phyloP scores from a whole-genome alignment of 1,140 invertebrate species.

The Drosophila pandora region DNA sequence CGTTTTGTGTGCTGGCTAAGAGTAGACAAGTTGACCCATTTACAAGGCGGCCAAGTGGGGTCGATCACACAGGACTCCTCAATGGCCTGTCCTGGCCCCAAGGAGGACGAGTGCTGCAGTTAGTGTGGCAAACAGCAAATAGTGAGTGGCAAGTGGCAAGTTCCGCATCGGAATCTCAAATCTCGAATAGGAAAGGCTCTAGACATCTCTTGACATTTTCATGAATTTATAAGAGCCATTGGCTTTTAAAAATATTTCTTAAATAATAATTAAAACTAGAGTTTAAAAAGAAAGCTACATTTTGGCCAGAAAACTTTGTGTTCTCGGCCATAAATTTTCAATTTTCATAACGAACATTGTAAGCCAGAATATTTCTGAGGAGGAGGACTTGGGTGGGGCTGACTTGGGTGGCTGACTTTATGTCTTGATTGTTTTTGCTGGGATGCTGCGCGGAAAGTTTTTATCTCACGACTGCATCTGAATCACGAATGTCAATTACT shows the following conservation, averaged over 20 bases:
- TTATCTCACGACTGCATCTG: conserved; percentile 71
- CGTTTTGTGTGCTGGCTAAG: conserved; percentile 53
- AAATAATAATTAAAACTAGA: no score
- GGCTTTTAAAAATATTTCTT: no score
- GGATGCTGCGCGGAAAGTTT: conserved; percentile 49
- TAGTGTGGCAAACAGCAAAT: conserved; percentile 4
- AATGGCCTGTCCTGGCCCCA: conserved; percentile 13
- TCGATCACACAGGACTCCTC: conserved; percentile 16
- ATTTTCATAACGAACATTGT: conserved; percentile 66
- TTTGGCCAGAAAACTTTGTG: conserved; percentile 2
- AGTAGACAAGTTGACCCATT: conserved; percentile 76
- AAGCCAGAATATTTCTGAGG: conserved; percentile 22
- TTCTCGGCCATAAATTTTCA: conserved; percentile 56
- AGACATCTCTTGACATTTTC: not conserved
- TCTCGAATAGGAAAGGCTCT: conserved; percentile 16
- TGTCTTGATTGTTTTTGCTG: conserved; percentile 70
- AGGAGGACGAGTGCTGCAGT: conserved; percentile 11
- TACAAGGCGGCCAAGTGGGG: conserved; percentile 21
- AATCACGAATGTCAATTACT: conserved; percentile 79
- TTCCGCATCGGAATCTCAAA: conserved; percentile 33
- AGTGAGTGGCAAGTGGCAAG: conserved; percentile 34
- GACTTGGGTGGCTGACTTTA: conserved; percentile 39
- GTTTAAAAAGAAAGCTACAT: conserved; percentile 19
- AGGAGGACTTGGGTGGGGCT: not conserved
- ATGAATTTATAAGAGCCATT: not conserved